Evolutionary conservation across 2,797 vertebrate genomes (phyloP), one percentile per base, ranked within the genome.

Genomic region (Pangasius macronema): DNA sequence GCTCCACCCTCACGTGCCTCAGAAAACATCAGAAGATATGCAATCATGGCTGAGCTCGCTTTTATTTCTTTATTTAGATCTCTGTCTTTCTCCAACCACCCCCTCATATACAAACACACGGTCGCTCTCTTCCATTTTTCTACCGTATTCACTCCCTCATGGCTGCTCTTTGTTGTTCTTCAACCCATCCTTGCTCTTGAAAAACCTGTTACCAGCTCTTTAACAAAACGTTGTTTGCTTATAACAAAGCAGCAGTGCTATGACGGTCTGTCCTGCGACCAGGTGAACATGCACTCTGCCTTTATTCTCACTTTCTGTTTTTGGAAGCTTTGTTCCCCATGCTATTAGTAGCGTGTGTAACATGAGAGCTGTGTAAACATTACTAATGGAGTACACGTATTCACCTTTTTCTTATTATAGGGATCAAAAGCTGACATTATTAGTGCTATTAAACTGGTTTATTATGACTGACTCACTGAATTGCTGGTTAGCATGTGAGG

Each of bases 321-420:
- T 42, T 63, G 76, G 57, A 67, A 80, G 84, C 85, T 89, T 90
- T 88, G 85, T 90, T 51, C 70, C 22, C 27, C 33, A 49, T 83
- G 73, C 80, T 84, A 61, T 65, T 76, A 87, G 85, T 36, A 9
- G 63, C 39, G 39, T 57, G 51, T 22, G 89, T 90, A 90, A 91
- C 42, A 51, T 85, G 90, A 91, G 83, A 89, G 49, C 67, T 86
- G 42, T 83, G 86, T 87, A 89, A 90, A 91, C 88, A 89, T 86
- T 46, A 55, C 63, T 77, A 68, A 63, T 83, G 75, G 82, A 86
- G 57, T 51, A 82, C 55, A 85, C 70, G 59, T 72, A 85, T 83
- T 90, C 77, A 80, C 51, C 57, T 72, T 81, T 82, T 83, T 61
- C 65, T 22, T 39, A n/a, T 63, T 67, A 76, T 36, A 73, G 76